Base-by-base conservation (phyloP, 2,888 invertebrate species). In the Lochmaea capreae region DNA sequence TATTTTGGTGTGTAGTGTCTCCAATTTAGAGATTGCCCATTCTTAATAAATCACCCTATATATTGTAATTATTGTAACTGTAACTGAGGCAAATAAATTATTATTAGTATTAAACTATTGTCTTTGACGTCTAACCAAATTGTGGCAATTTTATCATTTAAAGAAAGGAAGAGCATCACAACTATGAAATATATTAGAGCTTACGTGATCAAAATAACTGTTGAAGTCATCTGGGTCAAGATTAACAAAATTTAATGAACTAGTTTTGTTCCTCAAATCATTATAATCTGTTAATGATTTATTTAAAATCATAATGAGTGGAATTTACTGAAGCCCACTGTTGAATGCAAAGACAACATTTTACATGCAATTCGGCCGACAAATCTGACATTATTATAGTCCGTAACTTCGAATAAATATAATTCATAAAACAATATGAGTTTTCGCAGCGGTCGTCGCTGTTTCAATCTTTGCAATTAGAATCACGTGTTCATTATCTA, bases 271-370 rank as follows among this genome's bases (percentile, higher is more conserved):
- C n/a, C 49, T 49, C 5, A 14, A 14, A 46, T 46, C 12, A 46
- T 49, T 49, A 49, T 14, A 14, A 49, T 49, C n/a, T 49, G n/a
- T 49, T 49, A 14, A 49, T n/a, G 5, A 49, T 49, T n/a, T n/a
- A 46, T 46, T 46, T 10, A 11, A 16, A 18, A 18, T 4, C 10
- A 57, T n/a, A 22, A n/a, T 59, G 33, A 52, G 77, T 58, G 54
- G 71, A 78, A 52, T 78, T 80, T 16, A 76, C 75, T 58, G 4
- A 18, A 58, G 72, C 73, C 71, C 74, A 12, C n/a, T 67, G 59
- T 74, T 70, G 72, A 77, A 74, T 76, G 72, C 77, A 80, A 71
- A 74, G 75, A 77, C 77, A 77, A 72, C 77, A 77, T 77, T 77
- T 74, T 72, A 77, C 77, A 75, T 74, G 75, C 72, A 72, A 77